phyloP scores from a whole-genome alignment of 2,797 vertebrate species.

The Gymnodraco acuticeps region DNA sequence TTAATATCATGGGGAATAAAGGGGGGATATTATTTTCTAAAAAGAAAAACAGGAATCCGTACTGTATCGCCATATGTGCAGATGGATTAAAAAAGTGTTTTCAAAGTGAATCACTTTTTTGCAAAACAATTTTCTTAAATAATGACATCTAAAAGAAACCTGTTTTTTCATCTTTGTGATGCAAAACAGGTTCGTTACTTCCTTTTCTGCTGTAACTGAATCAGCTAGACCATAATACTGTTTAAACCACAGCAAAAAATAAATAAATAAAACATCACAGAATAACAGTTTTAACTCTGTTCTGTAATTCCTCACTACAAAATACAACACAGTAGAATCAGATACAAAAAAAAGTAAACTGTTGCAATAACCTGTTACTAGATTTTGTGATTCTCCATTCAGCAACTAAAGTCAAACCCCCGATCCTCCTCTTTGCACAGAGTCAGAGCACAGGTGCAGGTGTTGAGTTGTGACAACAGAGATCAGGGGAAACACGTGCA shows the following conservation, averaged over 20 bases:
- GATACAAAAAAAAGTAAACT: constrained; percentile 17
- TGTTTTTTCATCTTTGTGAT: no score
- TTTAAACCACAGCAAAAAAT: neutral
- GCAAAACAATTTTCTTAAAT: constrained; percentile 21
- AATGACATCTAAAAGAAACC: neutral
- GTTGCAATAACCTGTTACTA: constrained; percentile 22
- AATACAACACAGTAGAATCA: constrained; percentile 7
- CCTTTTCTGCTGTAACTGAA: neutral
- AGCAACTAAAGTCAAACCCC: constrained; percentile 4
- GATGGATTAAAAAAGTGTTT: neutral
- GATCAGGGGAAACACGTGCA: constrained; percentile 41
- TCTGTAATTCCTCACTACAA: constrained; percentile 15
- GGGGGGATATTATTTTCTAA: neutral
- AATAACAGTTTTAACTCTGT: constrained; percentile 4
- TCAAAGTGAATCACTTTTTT: neutral
- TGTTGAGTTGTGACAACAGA: constrained; percentile 39
- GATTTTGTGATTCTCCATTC: constrained; percentile 12
- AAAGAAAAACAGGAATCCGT: neutral
- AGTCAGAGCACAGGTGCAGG: constrained; percentile 47
- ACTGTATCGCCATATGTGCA: neutral
- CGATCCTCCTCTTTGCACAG: constrained; percentile 10
- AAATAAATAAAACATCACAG: neutral
- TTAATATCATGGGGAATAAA: neutral
- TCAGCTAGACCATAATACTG: neutral
- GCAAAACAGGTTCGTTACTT: neutral